Conservation (phyloP, 2,797 vertebrate genomes). For the Aplochiton taeniatus region DNA sequence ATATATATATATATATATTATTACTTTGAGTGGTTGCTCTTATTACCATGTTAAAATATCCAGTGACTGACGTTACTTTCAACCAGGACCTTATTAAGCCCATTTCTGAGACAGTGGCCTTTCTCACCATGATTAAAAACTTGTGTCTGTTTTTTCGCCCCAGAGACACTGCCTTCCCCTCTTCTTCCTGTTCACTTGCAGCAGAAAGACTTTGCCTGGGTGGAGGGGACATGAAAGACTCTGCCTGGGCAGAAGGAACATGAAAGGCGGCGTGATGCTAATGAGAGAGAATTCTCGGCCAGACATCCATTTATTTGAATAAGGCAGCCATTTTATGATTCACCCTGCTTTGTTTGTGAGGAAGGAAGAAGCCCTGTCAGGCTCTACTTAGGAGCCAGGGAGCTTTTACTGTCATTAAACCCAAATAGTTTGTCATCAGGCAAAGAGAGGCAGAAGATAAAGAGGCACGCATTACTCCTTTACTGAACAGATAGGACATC, state of each 20-base stretch:
- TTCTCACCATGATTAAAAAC: constrained; percentile 9
- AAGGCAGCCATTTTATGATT: constrained; percentile 18
- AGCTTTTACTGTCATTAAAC: constrained; percentile 41
- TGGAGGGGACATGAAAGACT: constrained; percentile 9
- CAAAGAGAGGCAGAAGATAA: constrained; percentile 32
- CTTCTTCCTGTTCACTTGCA: background rate
- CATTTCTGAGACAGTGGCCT: background rate
- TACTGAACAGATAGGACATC: constrained; percentile 50
- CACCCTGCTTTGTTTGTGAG: constrained; percentile 7
- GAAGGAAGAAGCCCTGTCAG: constrained; percentile 29
- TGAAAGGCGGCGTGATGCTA: constrained; percentile 20
- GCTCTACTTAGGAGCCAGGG: constrained; percentile 25
- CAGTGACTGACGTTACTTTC: constrained; percentile 9
- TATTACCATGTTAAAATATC: background rate
- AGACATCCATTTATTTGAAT: constrained; percentile 22
- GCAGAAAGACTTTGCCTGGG: constrained; percentile 3
- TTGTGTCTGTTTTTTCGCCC: constrained; percentile 9
- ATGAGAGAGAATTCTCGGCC: constrained; percentile 25
- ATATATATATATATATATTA: background rate
- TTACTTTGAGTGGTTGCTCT: background rate
- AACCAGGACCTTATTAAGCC: background rate
- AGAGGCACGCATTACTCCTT: constrained; percentile 29
- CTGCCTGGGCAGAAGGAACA: constrained; percentile 14
- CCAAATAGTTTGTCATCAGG: constrained; percentile 40
- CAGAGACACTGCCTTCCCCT: background rate